phyloP scores from a whole-genome alignment of 23 tunicate genomes.

The Phallusia fumigata region DNA sequence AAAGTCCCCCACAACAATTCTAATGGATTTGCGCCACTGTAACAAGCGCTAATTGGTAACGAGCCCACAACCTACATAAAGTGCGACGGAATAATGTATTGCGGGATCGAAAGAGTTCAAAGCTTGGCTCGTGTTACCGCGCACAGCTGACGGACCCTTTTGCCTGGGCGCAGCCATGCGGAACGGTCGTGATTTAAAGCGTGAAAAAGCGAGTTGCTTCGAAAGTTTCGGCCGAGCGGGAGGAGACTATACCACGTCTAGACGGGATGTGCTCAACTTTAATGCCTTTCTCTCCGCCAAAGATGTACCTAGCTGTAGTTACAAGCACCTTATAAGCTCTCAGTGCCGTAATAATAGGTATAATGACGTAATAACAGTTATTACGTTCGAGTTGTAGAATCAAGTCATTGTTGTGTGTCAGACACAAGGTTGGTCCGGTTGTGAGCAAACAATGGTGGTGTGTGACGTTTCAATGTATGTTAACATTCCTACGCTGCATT shows the following conservation, averaged over 20 bases:
- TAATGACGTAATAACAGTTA: not conserved
- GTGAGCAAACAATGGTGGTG: too few relatives aligned
- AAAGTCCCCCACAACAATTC: too few relatives aligned
- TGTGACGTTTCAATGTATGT: too few relatives aligned
- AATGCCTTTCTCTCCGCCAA: not conserved
- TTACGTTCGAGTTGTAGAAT: not conserved
- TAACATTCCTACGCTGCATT: too few relatives aligned
- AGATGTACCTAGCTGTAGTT: not conserved
- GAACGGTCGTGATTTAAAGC: not conserved
- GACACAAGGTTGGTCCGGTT: too few relatives aligned
- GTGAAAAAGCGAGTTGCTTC: not conserved
- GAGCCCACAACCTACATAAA: too few relatives aligned
- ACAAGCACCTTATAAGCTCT: not conserved
- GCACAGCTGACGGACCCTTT: not conserved
- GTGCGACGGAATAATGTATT: too few relatives aligned
- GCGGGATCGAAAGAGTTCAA: too few relatives aligned
- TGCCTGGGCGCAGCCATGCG: not conserved
- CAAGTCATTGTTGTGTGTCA: not conserved
- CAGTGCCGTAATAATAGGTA: not conserved
- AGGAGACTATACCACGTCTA: not conserved
- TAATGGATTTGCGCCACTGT: too few relatives aligned
- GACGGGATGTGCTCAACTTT: conserved; percentile 3
- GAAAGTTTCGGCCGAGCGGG: not conserved
- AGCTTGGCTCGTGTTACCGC: too few relatives aligned
- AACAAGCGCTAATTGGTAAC: too few relatives aligned